A percentile compares a stretch with the other conserved stretches of the same genome.
Conservation (phyloP, 2,888 invertebrate species). For the Aplocera efformata region DNA sequence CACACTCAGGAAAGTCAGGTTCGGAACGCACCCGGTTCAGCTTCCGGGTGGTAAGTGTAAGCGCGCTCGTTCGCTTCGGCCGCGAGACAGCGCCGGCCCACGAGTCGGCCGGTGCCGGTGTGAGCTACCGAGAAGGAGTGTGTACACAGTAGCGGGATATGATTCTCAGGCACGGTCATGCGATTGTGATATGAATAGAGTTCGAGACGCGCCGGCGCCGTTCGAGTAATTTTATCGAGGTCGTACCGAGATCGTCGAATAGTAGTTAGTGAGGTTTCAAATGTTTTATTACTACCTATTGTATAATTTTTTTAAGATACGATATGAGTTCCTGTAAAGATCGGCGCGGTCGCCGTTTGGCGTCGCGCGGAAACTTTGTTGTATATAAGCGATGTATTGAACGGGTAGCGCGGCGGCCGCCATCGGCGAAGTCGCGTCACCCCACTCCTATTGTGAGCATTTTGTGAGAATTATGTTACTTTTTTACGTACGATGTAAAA, state of each 20-base stretch:
- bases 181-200: constrained; percentile 80
- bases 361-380: constrained; percentile 65
- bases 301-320: constrained; percentile 78
- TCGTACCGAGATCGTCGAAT: constrained; percentile 75
- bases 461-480: constrained; percentile 78
- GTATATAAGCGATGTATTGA: constrained; percentile 72
- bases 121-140: constrained; percentile 57
- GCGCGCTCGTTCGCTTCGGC: constrained; percentile 41
- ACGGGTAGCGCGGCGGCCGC: constrained; percentile 38
- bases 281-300: constrained; percentile 80
- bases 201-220: constrained; percentile 76
- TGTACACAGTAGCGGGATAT: constrained; percentile 79
- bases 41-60: constrained; percentile 47
- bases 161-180: constrained; percentile 78
- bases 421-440: constrained; percentile 63
- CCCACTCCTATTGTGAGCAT: constrained; percentile 76
- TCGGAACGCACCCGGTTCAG: constrained; percentile 50
- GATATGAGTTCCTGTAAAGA: constrained; percentile 80
- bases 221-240: constrained; percentile 74
- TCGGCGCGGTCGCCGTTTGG: constrained; percentile 57
- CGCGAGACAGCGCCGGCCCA: constrained; percentile 30
- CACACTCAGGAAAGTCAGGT: constrained; percentile 62
- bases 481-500: constrained; percentile 72
- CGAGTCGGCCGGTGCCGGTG: constrained; percentile 37
- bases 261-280: constrained; percentile 80